Base-by-base conservation (phyloP, 2,888 invertebrate species). In the Ichneumoninae sp. region DNA sequence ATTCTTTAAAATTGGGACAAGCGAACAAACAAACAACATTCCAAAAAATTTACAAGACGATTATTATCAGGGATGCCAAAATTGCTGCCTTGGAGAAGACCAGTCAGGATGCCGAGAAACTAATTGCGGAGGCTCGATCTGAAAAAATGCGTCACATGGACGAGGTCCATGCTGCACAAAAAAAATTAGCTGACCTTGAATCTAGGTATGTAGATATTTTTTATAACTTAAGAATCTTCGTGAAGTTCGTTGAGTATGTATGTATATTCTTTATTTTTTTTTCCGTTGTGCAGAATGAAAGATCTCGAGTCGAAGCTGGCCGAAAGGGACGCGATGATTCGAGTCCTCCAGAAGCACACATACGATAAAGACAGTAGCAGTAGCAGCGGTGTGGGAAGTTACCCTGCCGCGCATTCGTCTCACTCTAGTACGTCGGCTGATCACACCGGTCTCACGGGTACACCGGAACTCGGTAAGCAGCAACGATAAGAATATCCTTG, bases 71-170 rank as follows among this genome's bases (percentile, higher is more conserved):
- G 62, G 80, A 81, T 83, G 82, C 87, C 0, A 97, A 97, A 93
- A 97, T 97, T 90, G 97, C 97, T 71, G 97, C 97, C 8, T 93
- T 97, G 84, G 97, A 97, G 93, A 97, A 97, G 93, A 97, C 96
- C 3, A 97, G 96, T 82, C 96, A 97, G 88, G 97, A 98, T 91
- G 96, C 97, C 1, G 98, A 97, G 92, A 96, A 97, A 88, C 94
- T 97, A 74, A 97, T 98, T 93, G 97, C 97, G 0, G 97, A 98
- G 93, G 97, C 97, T 6, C 95, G 97, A 87, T 96, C 96, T 85
- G 98, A 98, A 91, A 97, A 97, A 93, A 96, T 98, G 90, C 95
- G 97, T 71, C 97, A 98, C 91, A 97, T 98, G 97, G 98, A 98
- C 92, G 97, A 98, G 91, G 95, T 97, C 36, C 97, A 98, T 92